Conservation (phyloP, 2,113 vertebrate species). For the Terrapene triunguis region DNA sequence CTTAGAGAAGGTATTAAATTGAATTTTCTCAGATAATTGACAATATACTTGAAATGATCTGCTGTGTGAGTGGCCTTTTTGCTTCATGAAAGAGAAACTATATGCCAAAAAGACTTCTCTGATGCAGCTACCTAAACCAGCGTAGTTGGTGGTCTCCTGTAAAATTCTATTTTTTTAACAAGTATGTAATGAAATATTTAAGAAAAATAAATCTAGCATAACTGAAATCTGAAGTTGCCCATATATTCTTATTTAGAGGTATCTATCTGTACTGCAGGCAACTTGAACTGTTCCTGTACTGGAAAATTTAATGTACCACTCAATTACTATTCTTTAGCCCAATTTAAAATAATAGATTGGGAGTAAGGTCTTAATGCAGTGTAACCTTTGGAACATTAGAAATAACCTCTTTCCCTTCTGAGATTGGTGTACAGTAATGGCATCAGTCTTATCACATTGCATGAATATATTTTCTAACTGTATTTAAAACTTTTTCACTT, state of each 20-base stretch:
- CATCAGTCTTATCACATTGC: constrained; percentile 60
- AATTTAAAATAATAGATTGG: constrained; percentile 83
- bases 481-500: constrained; percentile 49
- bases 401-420: constrained; percentile 76
- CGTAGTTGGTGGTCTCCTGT: constrained; percentile 35
- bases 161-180: constrained; percentile 69
- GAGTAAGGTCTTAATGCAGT: constrained; percentile 82
- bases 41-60: neutral
- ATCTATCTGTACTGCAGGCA: constrained; percentile 65
- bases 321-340: constrained; percentile 83
- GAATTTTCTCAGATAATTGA: neutral
- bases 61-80: neutral
- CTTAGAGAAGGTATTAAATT: neutral
- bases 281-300: constrained; percentile 75
- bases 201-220: constrained; percentile 78
- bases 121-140: constrained; percentile 25
- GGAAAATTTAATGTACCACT: constrained; percentile 82
- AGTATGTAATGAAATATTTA: constrained; percentile 73
- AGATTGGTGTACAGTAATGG: constrained; percentile 67
- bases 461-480: constrained; percentile 44
- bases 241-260: constrained; percentile 79
- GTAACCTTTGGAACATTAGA: constrained; percentile 84
- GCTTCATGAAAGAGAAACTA: neutral
- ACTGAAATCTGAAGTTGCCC: constrained; percentile 70
- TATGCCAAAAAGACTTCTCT: neutral